Base-by-base conservation (phyloP, 2,888 invertebrate species). In the Eristalinus aeneus region DNA sequence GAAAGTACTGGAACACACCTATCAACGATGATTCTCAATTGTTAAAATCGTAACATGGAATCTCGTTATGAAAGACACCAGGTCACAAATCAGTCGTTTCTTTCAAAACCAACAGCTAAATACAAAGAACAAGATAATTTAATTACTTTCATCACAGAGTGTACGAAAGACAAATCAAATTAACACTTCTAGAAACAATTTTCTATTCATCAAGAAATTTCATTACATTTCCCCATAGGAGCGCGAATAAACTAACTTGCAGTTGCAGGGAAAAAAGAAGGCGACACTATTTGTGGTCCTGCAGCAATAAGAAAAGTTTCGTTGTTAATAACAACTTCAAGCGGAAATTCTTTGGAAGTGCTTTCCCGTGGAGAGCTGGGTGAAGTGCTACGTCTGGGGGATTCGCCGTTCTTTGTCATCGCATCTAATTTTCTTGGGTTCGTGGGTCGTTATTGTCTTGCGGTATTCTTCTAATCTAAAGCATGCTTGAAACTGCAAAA, bases 301-400 rank as follows among this genome's bases (percentile, higher is more conserved):
- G 36, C 27, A 65, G 64, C 54, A 56, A 58, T 56, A 56, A 64
- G 56, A 27, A 74, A 74, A 65, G 54, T 74, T 74, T 74, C 20
- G 8, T 8, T 56, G 39, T 74, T 74, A 64, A 64, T 64, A 64
- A 32, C 10, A 64, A 54, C 73, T 64, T 34, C 54, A 12, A n/a
- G 16, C 64, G 23, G 46, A 16, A 71, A 31, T 46, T 71, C 53
- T 63, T 63, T 23, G n/a, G 4, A 69, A 58, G 16, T 2, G 27
- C 16, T 63, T 34, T 56, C 54, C 56, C 39, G 31, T 8, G 20
- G 64, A 64, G 39, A 56, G 56, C 16, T 46, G n/a, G 3, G 6
- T 46, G 46, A 46, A 46, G n/a, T n/a, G 16, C n/a, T 16, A 0
- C 16, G 8, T 16, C 46, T 8, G 16, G 16, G 16, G 46, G 16